These are phyloP conservation scores for Prorops nasuta DNA, from an alignment of 1,140 invertebrate species.

Conservation along the genomic window DNA sequence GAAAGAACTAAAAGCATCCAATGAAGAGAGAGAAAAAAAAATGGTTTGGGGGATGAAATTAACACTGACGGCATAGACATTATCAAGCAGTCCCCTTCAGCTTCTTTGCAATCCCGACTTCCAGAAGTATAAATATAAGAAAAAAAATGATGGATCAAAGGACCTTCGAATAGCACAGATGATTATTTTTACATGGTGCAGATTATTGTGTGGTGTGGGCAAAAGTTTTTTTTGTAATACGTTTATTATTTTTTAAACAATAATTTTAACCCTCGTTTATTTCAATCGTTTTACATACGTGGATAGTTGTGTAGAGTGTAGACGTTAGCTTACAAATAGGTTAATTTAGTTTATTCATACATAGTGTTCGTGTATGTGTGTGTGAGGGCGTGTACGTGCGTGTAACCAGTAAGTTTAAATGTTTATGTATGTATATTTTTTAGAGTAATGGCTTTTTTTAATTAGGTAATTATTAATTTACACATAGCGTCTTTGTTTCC, in stretches of 20 bases:
- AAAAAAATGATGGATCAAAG: too few relatives aligned
- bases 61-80: too few relatives aligned
- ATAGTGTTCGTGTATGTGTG: constrained; percentile 32
- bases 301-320: constrained; percentile 57
- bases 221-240: constrained; percentile 27
- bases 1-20: too few relatives aligned
- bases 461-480: constrained; percentile 51
- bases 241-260: constrained; percentile 54
- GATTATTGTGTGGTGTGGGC: background rate
- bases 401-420: background rate
- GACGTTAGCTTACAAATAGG: constrained; percentile 61
- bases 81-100: too few relatives aligned
- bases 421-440: constrained; percentile 18
- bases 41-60: too few relatives aligned
- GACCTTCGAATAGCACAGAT: too few relatives aligned
- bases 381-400: background rate
- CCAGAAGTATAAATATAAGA: too few relatives aligned
- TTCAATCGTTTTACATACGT: constrained; percentile 52
- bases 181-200: too few relatives aligned
- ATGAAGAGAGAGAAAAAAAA: too few relatives aligned
- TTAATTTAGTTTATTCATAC: constrained; percentile 56
- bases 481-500: constrained; percentile 37
- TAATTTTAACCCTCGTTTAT: constrained; percentile 55
- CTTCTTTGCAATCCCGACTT: too few relatives aligned
- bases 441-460: constrained; percentile 45